Evolutionary conservation across 2,888 invertebrate genomes (phyloP).

Genomic region (Ptycholaimellus sp.): DNA sequence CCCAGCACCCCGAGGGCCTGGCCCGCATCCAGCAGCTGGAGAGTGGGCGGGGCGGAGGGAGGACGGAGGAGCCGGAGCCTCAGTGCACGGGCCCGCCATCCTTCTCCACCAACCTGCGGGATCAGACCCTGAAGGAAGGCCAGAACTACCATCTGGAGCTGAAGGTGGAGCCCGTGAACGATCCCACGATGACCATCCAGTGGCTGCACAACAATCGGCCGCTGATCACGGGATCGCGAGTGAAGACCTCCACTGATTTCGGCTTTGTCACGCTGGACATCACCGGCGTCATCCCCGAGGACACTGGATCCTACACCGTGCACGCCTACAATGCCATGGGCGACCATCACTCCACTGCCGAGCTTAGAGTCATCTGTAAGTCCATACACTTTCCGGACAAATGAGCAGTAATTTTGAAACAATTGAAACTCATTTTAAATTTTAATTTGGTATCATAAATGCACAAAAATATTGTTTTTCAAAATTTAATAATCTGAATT

Average conservation of each 20-base stretch:
- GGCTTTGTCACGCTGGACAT: conserved; percentile 50
- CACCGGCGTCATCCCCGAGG: conserved; percentile 57
- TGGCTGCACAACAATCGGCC: conserved; percentile 90
- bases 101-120: conserved; percentile 18
- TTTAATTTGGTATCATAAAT: too few species aligned
- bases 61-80: conserved; percentile 11
- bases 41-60: conserved; percentile 16
- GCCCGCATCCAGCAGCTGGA: conserved; percentile 56
- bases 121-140: conserved; percentile 17
- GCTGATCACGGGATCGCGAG: conserved; percentile 37
- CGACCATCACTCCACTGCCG: too few species aligned
- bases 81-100: conserved; percentile 20
- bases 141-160: conserved; percentile 20
- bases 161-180: conserved; percentile 59
- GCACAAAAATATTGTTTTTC: too few species aligned
- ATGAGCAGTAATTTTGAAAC: too few species aligned
- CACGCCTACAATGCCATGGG: conserved; percentile 6
- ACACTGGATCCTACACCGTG: conserved; percentile 75
- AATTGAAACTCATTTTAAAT: too few species aligned
- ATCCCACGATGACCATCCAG: conserved; percentile 91
- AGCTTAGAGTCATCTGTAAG: conserved; percentile 1
- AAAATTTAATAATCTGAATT: too few species aligned
- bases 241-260: conserved; percentile 40
- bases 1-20: conserved; percentile 46
- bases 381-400: neutral